phyloP scores from a whole-genome alignment of 2,113 vertebrate genomes.

The Procavia capensis region DNA sequence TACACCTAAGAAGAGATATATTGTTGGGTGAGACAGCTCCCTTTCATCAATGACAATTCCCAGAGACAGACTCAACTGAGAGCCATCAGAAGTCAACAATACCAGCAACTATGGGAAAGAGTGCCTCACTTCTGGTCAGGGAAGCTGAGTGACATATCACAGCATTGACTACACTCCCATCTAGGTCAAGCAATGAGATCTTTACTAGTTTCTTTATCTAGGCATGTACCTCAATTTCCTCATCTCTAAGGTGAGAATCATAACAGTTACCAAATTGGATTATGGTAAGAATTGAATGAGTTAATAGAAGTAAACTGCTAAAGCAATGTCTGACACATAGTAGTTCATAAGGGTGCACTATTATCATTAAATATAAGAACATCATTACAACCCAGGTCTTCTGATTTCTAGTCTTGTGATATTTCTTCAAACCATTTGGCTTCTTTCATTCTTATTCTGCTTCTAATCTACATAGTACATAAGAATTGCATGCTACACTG shows the following conservation, averaged over 20 bases:
- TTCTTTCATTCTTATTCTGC: background rate
- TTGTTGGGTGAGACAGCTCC: background rate
- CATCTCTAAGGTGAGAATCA: background rate
- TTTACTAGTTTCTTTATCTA: background rate
- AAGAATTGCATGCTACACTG: background rate
- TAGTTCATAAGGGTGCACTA: background rate
- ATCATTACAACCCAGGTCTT: background rate
- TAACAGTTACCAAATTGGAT: background rate
- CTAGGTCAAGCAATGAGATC: background rate
- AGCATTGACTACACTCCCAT: background rate
- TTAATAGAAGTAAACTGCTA: background rate
- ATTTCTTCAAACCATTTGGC: background rate
- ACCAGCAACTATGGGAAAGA: background rate
- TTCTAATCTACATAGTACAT: background rate
- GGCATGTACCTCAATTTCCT: background rate
- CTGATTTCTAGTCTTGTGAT: background rate
- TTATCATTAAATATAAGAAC: background rate
- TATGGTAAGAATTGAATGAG: background rate
- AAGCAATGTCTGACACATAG: background rate
- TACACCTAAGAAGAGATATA: background rate
- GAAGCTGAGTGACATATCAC: background rate
- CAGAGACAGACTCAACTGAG: background rate
- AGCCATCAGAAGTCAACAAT: background rate
- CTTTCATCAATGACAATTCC: background rate
- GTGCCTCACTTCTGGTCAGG: background rate